Conservation (phyloP, 2,888 invertebrate species). For the Rhopalosiphum nymphaeae region DNA sequence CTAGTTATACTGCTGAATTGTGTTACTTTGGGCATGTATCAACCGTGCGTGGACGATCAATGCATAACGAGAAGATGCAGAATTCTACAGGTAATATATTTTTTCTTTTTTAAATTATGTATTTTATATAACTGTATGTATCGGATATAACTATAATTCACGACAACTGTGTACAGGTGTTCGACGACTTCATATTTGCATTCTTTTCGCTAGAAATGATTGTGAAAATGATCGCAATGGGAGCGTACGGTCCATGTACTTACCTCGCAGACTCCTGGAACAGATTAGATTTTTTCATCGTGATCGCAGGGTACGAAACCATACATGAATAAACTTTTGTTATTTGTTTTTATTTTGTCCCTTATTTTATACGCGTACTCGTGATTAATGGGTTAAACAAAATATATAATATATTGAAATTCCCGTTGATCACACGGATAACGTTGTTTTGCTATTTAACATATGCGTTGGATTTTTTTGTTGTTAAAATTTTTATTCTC, state of each 20-base stretch:
- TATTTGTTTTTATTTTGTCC: not conserved
- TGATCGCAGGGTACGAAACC: constrained; percentile 88
- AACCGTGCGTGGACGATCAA: constrained; percentile 95
- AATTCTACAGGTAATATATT: constrained; percentile 82
- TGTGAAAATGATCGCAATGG: constrained; percentile 99
- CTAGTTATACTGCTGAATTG: constrained; percentile 98
- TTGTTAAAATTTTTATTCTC: constrained; percentile 23
- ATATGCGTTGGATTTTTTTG: not conserved
- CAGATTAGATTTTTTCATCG: constrained; percentile 97
- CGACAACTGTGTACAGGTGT: constrained; percentile 77
- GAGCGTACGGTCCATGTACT: constrained; percentile 91
- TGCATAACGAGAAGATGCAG: constrained; percentile 91
- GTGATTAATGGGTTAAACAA: constrained; percentile 10
- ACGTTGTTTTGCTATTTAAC: not conserved
- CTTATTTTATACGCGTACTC: no score
- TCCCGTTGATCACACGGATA: not conserved
- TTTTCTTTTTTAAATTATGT: not conserved
- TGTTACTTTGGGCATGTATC: constrained; percentile 99
- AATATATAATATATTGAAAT: not conserved
- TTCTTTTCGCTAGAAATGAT: constrained; percentile 99
- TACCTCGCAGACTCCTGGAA: constrained; percentile 99
- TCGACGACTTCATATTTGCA: constrained; percentile 98
- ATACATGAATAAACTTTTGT: not conserved
- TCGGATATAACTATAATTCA: constrained; percentile 30
- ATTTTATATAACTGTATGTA: not conserved